Conservation (phyloP, 2,888 invertebrate genomes). For the Parthenolecanium corni region DNA sequence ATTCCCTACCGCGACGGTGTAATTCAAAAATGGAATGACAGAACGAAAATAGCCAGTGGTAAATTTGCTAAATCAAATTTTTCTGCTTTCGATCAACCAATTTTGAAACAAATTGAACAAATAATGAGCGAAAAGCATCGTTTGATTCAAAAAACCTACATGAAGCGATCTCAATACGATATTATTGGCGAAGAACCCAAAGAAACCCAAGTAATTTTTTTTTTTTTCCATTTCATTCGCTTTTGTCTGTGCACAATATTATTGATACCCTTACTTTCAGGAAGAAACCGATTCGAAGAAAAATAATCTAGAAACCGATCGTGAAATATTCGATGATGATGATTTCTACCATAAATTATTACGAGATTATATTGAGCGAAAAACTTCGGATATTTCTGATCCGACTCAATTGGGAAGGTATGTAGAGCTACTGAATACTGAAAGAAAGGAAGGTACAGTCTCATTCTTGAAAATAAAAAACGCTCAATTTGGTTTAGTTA, state of each 20-base stretch:
- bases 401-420: conserved; percentile 65
- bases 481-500: too few relatives aligned
- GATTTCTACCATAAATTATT: conserved; percentile 93
- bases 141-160: conserved; percentile 64
- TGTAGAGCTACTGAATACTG: too few relatives aligned
- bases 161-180: conserved; percentile 61
- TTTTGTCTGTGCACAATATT: not conserved
- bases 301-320: conserved; percentile 48
- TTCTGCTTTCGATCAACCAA: conserved; percentile 45
- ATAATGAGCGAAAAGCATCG: conserved; percentile 65
- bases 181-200: conserved; percentile 48
- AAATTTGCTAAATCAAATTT: conserved; percentile 52
- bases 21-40: conserved; percentile 91
- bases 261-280: not conserved
- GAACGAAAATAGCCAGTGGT: conserved; percentile 61
- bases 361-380: conserved; percentile 82
- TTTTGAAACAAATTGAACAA: conserved; percentile 71
- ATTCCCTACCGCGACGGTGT: conserved; percentile 60
- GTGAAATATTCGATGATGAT: conserved; percentile 88
- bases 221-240: not conserved
- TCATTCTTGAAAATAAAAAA: too few relatives aligned
- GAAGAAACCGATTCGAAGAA: not conserved
- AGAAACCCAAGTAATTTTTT: conserved; percentile 5
- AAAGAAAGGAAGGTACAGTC: not conserved
- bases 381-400: conserved; percentile 70